These are phyloP conservation scores for Dinoponera quadriceps DNA, from an alignment of 1,140 invertebrate species.

Conservation along the genomic window DNA sequence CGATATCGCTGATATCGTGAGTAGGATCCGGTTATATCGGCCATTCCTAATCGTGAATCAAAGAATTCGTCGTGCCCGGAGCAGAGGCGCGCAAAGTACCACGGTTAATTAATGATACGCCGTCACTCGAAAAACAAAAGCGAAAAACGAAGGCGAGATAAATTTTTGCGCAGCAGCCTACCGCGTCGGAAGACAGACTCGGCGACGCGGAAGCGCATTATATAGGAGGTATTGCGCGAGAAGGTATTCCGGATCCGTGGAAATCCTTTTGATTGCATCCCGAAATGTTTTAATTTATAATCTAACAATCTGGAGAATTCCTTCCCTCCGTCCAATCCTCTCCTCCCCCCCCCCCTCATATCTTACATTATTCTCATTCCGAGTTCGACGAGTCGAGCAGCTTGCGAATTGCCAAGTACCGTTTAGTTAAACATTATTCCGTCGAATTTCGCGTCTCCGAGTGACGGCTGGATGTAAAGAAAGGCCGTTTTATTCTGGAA, in stretches of 20 bases:
- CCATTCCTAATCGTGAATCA: no score
- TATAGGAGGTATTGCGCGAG: not conserved
- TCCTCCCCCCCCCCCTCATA: constrained; percentile 40
- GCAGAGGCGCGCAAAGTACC: not conserved
- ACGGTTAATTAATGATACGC: not conserved
- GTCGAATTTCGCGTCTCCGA: constrained; percentile 15
- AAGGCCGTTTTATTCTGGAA: constrained; percentile 3
- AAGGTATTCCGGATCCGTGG: not conserved
- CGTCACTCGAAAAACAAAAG: no score
- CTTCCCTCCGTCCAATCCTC: constrained; percentile 11
- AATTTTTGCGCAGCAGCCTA: not conserved
- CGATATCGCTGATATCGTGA: no score
- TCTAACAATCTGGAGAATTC: constrained; percentile 38
- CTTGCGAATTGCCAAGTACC: constrained; percentile 61
- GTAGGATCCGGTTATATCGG: no score
- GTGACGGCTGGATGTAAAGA: not conserved
- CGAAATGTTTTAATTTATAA: constrained; percentile 69
- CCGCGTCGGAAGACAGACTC: not conserved
- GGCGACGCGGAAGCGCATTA: not conserved
- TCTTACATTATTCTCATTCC: constrained; percentile 63
- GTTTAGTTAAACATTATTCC: constrained; percentile 53
- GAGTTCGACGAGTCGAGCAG: constrained; percentile 39
- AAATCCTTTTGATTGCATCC: constrained; percentile 32
- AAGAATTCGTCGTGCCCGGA: no score
- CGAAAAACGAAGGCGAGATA: not conserved